Evolutionary conservation across 92 coral and sea anemone genomes (phyloP).

Genomic region (Epizoanthus illoricatus): DNA sequence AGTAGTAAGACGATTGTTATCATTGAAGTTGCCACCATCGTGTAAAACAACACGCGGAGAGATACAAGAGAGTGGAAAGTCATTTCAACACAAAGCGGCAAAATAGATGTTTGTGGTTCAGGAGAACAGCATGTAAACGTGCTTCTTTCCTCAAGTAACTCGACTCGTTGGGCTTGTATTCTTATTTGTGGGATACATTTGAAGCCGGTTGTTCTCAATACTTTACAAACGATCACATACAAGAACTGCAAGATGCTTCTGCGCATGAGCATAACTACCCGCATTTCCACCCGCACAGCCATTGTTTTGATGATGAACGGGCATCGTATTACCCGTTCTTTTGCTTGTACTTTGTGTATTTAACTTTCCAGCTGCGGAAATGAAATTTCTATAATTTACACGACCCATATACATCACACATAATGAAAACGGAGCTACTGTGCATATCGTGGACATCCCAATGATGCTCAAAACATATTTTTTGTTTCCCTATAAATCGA

Average conservation of each 20-base stretch:
- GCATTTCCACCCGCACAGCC: constrained; percentile 2
- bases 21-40: constrained; percentile 20
- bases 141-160: not conserved
- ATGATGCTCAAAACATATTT: no score
- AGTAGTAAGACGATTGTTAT: constrained; percentile 28
- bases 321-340: constrained; percentile 5
- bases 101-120: no score
- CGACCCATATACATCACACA: no score
- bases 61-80: not conserved
- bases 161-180: not conserved
- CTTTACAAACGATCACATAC: not conserved
- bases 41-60: constrained; percentile 24
- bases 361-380: not conserved
- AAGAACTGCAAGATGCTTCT: not conserved
- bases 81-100: not conserved
- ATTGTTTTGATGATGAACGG: not conserved
- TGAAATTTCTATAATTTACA: no score
- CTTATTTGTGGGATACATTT: not conserved
- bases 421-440: no score
- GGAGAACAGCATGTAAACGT: no score
- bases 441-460: no score
- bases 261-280: constrained; percentile 20
- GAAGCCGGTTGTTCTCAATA: not conserved
- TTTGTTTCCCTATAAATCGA: no score
- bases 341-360: not conserved